Evolutionary conservation across 2,888 invertebrate species (phyloP).

Genomic region (Arrhopalites spinosus): DNA sequence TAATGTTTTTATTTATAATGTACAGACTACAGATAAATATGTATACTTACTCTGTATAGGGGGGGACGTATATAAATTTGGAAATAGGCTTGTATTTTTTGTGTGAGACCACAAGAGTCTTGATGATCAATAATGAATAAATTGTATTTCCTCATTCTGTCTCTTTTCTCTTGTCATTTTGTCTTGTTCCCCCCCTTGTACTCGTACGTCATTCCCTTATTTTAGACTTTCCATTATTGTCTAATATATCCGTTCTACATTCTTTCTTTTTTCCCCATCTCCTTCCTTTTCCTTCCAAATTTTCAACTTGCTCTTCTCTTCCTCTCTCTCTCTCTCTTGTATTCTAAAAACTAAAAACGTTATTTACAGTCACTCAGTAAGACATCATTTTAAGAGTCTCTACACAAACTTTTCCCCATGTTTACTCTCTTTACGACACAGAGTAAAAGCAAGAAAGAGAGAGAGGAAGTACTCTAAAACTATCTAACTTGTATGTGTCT

Average conservation of each 20-base stretch:
- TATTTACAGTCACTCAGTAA: neutral
- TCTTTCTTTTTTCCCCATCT: neutral
- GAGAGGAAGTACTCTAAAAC: constrained; percentile 3
- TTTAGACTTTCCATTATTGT: neutral
- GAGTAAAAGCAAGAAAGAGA: neutral
- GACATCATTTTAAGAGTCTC: neutral
- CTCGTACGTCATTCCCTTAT: neutral
- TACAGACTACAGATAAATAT: too few relatives aligned
- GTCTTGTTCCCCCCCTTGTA: neutral
- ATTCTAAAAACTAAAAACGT: neutral
- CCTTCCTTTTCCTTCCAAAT: neutral
- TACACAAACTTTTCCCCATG: too few relatives aligned
- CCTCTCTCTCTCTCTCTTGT: neutral
- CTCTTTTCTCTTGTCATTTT: neutral
- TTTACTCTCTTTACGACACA: too few relatives aligned
- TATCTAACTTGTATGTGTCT: too few relatives aligned
- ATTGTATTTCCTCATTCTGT: constrained; percentile 33
- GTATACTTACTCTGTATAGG: too few relatives aligned
- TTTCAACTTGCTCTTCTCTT: neutral
- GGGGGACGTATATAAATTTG: too few relatives aligned
- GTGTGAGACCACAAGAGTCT: neutral
- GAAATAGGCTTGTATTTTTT: neutral
- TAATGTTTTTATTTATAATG: too few relatives aligned
- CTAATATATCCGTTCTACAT: neutral
- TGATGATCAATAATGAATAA: constrained; percentile 29